Base-by-base conservation (phyloP, 2,888 invertebrate species). In the Conus canariensis region DNA sequence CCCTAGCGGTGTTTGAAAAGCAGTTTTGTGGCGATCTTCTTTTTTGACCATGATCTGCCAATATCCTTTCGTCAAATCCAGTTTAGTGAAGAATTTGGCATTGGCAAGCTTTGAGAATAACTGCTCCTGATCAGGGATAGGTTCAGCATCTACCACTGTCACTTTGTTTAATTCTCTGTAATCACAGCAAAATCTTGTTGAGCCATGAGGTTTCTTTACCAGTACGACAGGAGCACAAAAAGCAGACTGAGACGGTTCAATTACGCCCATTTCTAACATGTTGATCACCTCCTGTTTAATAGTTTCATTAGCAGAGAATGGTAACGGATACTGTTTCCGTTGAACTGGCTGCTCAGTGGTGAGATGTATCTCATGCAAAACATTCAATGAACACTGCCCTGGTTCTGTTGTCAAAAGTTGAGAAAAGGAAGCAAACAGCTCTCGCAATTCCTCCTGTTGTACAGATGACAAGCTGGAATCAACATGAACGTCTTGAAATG, bases 81-180 rank as follows among this genome's bases (percentile, higher is more conserved):
- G 60, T 60, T 89, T 89, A 16, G 91, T 88, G 9, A 93, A 90
- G 90, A 90, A 93, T 60, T 90, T 92, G 45, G 88, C 85, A 14
- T 91, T 10, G 5, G 22, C 83, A 1, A 93, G 59, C 60, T 93
- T 88, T 12, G 90, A 88, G 92, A 93, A 93, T 8, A 94, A 92
- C 22, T 92, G 91, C 14, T 93, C 93, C 25, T 88, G 77, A 64
- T 92, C 91, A 12, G 90, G 90, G 77, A 94, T 93, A 10, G 93
- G 93, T 87, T 93, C 94, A 25, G 92, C 89, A 87, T 93, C 93
- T 91, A 92, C 93, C 4, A 90, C 80, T 14, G 93, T 93, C 6
- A 92, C 60, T 25, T 87, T 88, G 86, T 94, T 94, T n/a, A 90
- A 67, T 12, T 22, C 83, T 67, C 90, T 86, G 30, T 60, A 90